phyloP scores from a whole-genome alignment of 2,797 vertebrate species.

The Hemibagrus guttatus region DNA sequence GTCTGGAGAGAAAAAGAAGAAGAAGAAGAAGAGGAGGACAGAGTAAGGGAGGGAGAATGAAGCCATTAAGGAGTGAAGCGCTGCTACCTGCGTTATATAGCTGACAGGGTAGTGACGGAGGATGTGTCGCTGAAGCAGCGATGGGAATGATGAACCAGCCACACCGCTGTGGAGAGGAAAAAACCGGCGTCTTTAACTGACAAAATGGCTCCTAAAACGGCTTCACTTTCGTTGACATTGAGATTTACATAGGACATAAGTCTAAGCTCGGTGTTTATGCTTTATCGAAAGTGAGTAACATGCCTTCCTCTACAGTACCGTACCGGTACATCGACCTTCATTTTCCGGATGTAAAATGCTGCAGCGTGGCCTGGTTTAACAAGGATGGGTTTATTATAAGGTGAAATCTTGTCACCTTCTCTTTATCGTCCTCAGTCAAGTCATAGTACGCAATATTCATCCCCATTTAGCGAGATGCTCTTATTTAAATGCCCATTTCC shows the following conservation, averaged over 20 bases:
- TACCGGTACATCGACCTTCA: not conserved
- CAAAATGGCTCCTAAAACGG: conserved; percentile 33
- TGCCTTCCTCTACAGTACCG: not conserved
- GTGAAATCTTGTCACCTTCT: not conserved
- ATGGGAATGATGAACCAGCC: not conserved
- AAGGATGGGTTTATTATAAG: conserved; percentile 8
- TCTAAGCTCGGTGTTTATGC: not conserved
- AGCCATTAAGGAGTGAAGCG: conserved; percentile 29
- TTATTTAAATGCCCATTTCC: not conserved
- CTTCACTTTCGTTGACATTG: not conserved
- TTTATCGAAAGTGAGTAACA: not conserved
- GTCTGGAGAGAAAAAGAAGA: not conserved
- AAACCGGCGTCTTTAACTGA: not conserved
- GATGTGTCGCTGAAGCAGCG: conserved; percentile 58
- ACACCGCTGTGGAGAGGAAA: not conserved
- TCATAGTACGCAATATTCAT: no score
- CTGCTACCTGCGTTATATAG: conserved; percentile 50
- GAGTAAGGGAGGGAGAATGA: not conserved
- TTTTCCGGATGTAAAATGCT: conserved; percentile 13
- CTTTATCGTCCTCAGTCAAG: not conserved
- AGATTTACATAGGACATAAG: not conserved
- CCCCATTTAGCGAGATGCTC: not conserved
- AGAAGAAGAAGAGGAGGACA: not conserved
- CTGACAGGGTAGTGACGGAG: conserved; percentile 50
- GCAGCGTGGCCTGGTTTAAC: conserved; percentile 7